These are phyloP conservation scores for Latrodectus elegans DNA, from an alignment of 2,888 invertebrate species.

Conservation along the genomic window DNA sequence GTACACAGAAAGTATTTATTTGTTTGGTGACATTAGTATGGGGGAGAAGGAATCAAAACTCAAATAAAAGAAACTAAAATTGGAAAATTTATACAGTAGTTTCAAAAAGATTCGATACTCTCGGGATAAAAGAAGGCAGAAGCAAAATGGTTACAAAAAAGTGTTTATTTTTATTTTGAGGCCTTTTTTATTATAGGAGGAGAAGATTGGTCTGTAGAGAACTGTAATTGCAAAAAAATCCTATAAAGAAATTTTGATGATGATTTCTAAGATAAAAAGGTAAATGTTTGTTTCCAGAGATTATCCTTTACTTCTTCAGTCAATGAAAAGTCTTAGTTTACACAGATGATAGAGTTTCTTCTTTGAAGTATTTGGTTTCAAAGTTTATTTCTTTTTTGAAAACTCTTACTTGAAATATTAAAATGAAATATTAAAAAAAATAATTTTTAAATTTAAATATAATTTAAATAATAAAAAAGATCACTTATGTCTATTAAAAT, in stretches of 20 bases:
- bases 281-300: constrained; percentile 26
- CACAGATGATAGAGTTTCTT: too few relatives aligned
- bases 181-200: background rate
- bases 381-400: too few relatives aligned
- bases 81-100: constrained; percentile 59
- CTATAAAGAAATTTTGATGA: constrained; percentile 40
- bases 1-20: too few relatives aligned
- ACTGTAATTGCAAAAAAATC: constrained; percentile 29
- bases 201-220: constrained; percentile 34
- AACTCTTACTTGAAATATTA: too few relatives aligned
- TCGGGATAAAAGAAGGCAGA: constrained; percentile 20
- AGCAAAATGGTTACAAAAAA: constrained; percentile 24
- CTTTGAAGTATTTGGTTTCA: too few relatives aligned
- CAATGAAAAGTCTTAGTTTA: too few relatives aligned
- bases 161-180: constrained; percentile 41
- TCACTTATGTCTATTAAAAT: too few relatives aligned
- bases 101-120: constrained; percentile 43
- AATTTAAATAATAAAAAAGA: too few relatives aligned
- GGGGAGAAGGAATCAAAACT: constrained; percentile 31
- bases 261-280: constrained; percentile 42
- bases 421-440: too few relatives aligned
- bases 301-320: background rate
- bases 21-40: constrained; percentile 32
- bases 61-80: constrained; percentile 38
- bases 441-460: too few relatives aligned